Conservation (phyloP, 2,888 invertebrate genomes). For the Cosmorhoe ocellata region DNA sequence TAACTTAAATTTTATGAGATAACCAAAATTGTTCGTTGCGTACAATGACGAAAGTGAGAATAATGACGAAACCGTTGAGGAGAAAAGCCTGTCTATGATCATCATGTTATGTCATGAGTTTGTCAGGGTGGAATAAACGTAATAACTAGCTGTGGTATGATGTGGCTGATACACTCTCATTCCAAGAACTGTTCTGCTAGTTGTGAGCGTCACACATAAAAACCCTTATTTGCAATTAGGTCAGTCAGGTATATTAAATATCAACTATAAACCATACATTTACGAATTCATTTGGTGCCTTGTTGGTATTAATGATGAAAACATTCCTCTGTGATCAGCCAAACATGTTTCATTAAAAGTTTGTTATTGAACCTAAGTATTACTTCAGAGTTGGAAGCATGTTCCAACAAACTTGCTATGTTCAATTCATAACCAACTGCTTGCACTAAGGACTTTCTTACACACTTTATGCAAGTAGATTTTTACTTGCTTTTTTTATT, state of each 20-base stretch:
- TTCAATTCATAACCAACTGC: conserved; percentile 51
- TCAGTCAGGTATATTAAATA: background rate
- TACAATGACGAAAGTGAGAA: too few species aligned
- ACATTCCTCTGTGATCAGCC: conserved; percentile 50
- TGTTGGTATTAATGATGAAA: conserved; percentile 34
- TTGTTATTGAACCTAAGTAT: conserved; percentile 65
- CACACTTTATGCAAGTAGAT: conserved; percentile 1
- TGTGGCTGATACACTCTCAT: too few species aligned
- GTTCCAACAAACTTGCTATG: conserved; percentile 60
- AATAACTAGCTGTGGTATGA: too few species aligned
- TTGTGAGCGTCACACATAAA: too few species aligned
- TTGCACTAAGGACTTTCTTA: conserved; percentile 23
- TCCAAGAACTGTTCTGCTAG: too few species aligned
- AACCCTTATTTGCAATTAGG: too few species aligned
- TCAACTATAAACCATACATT: background rate
- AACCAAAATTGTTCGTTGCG: too few species aligned
- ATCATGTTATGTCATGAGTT: too few species aligned
- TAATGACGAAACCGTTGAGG: too few species aligned
- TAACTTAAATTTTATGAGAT: too few species aligned
- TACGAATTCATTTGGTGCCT: conserved; percentile 4
- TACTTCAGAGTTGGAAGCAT: conserved; percentile 64
- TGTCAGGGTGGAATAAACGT: too few species aligned
- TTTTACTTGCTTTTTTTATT: background rate
- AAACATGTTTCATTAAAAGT: conserved; percentile 76
- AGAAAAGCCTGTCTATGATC: too few species aligned